Evolutionary conservation across 2,888 invertebrate species (phyloP), one percentile per base, ranked within the genome.

Genomic region (Drosophila paranaensis): DNA sequence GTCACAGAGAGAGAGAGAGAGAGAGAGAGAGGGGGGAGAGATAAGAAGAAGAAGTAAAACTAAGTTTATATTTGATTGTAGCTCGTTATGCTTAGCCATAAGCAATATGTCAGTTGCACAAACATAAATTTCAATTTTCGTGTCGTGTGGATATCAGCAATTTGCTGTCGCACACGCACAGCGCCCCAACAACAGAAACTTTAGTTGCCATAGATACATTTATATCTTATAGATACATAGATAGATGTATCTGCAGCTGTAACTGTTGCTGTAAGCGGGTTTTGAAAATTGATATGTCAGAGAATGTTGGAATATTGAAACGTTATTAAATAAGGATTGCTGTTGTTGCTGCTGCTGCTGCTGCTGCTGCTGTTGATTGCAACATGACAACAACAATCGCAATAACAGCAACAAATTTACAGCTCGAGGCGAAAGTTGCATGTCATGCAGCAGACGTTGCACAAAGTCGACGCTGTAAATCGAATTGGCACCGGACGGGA

Each of bases 41-140:
- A 20, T 1, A 2, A 20, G 14, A 40, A 30, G 20, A 8, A 20
- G 3, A 2, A 14, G 51, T 37, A 14, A 37, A 37, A 42, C 55
- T 75, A 74, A 87, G 64, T 74, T 77, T 70, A 33, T 64, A 30
- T 73, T 39, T 60, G 65, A 66, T 55, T 65, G 40, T 43, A 25
- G n/a, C 35, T 54, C 70, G 50, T 51, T 64, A 30, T 43, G 71
- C 16, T 51, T 63, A 13, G 60, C 60, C 60, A 50, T 45, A 57
- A 80, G 66, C 81, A 83, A 84, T 85, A 75, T 81, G 89, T 84
- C 75, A 78, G 62, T 72, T 54, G 62, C 65, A 79, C 73, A 53
- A 60, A 76, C 79, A 84, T 89, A 89, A 89, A 84, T 84, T 85
- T 84, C 90, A 88, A 84, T 89, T 89, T 89, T 76, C 88, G 64